Conservation (phyloP, 35 echinoderm and acorn worm genomes). For the Nesometra sesokonis region DNA sequence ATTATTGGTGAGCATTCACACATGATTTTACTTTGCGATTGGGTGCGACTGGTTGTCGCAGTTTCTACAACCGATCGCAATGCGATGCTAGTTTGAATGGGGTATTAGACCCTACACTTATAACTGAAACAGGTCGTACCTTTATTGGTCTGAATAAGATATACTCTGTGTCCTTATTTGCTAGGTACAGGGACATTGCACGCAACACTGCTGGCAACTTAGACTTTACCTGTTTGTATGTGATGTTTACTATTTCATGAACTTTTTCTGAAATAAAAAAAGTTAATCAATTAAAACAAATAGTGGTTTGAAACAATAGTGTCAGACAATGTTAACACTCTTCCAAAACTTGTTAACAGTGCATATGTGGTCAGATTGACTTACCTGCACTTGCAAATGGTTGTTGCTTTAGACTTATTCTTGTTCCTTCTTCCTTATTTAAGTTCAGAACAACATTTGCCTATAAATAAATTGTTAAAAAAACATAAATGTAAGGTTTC, state of each 20-base stretch:
- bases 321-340: neutral
- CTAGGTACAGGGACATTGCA: constrained; percentile 79
- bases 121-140: constrained; percentile 24
- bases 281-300: neutral
- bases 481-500: neutral
- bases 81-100: too few species aligned
- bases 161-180: constrained; percentile 96
- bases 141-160: constrained; percentile 92
- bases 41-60: too few species aligned
- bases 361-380: neutral
- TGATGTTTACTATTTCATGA: constrained; percentile 56
- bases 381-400: constrained; percentile 89
- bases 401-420: constrained; percentile 50
- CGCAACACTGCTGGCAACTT: constrained; percentile 48
- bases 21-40: too few species aligned
- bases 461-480: constrained; percentile 19
- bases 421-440: constrained; percentile 44
- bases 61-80: too few species aligned
- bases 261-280: constrained; percentile 50
- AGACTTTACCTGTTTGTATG: constrained; percentile 84
- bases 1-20: too few species aligned
- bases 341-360: neutral
- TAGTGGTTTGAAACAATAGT: neutral
- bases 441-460: constrained; percentile 65
- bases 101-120: too few species aligned